phyloP scores from a whole-genome alignment of 1,140 invertebrate genomes.

The Hermatobates lingyangjiaoensis region DNA sequence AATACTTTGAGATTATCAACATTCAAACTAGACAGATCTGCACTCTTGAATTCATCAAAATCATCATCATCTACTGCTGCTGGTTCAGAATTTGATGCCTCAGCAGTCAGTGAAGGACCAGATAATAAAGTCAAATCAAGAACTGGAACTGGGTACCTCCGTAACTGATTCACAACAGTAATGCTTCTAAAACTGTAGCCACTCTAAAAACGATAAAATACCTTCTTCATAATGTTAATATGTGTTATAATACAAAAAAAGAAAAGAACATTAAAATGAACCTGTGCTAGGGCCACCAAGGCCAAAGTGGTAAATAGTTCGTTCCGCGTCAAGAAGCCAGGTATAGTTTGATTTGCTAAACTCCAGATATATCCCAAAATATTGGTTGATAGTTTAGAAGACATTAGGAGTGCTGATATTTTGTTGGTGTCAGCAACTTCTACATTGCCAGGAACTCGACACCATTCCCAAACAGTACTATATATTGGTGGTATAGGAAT shows the following conservation, averaged over 20 bases:
- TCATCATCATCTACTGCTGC: slow-evolving; percentile 16
- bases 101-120: background rate
- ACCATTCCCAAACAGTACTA: background rate
- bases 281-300: slow-evolving; percentile 40
- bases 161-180: slow-evolving; percentile 29
- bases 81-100: no score
- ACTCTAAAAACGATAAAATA: slow-evolving; percentile 24
- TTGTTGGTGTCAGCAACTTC: slow-evolving; percentile 34
- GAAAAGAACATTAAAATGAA: slow-evolving; percentile 11
- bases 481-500: background rate
- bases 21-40: slow-evolving; percentile 11
- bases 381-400: slow-evolving; percentile 36
- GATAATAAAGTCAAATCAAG: slow-evolving; percentile 21
- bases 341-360: slow-evolving; percentile 35
- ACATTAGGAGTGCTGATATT: slow-evolving; percentile 37
- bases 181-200: slow-evolving; percentile 31
- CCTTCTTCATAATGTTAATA: background rate
- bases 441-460: no score
- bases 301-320: slow-evolving; percentile 40
- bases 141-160: slow-evolving; percentile 31
- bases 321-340: slow-evolving; percentile 36
- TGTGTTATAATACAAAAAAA: background rate
- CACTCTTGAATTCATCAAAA: slow-evolving; percentile 20
- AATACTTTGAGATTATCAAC: slow-evolving; percentile 2
- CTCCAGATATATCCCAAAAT: slow-evolving; percentile 41